These are phyloP conservation scores for Eristalinus sepulchralis DNA, from an alignment of 2,888 invertebrate species.

Conservation along the genomic window DNA sequence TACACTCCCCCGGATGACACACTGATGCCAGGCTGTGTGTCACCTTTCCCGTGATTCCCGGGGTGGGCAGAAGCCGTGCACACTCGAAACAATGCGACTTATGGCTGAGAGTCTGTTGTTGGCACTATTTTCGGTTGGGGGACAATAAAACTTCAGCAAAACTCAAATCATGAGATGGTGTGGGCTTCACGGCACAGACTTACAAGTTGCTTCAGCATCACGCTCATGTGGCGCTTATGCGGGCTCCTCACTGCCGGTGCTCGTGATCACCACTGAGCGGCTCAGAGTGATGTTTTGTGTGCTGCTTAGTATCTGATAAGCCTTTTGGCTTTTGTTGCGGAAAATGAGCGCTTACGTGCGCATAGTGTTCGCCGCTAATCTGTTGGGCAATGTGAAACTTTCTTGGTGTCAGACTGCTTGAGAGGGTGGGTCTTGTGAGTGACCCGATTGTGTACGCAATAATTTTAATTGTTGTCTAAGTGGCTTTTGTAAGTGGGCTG, in stretches of 20 bases:
- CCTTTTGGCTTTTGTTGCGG: conserved; percentile 42
- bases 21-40: conserved; percentile 54
- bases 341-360: conserved; percentile 14
- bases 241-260: background rate
- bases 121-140: conserved; percentile 33
- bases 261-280: conserved; percentile 16
- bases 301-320: conserved; percentile 52
- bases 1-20: conserved; percentile 49
- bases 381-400: background rate
- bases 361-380: background rate
- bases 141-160: conserved; percentile 54
- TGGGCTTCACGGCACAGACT: conserved; percentile 22
- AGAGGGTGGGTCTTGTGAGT: background rate
- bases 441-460: conserved; percentile 6
- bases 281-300: conserved; percentile 41
- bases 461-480: conserved; percentile 1
- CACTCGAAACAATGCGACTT: conserved; percentile 2
- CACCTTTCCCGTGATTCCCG: conserved; percentile 61
- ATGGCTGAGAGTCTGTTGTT: conserved; percentile 5
- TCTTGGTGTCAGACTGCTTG: conserved; percentile 19
- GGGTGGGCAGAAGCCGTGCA: background rate
- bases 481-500: background rate
- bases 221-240: background rate
- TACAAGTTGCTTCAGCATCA: conserved; percentile 10
- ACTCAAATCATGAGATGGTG: conserved; percentile 50